Evolutionary conservation across 2,113 vertebrate species (phyloP).

Genomic region (Bos indicus): DNA sequence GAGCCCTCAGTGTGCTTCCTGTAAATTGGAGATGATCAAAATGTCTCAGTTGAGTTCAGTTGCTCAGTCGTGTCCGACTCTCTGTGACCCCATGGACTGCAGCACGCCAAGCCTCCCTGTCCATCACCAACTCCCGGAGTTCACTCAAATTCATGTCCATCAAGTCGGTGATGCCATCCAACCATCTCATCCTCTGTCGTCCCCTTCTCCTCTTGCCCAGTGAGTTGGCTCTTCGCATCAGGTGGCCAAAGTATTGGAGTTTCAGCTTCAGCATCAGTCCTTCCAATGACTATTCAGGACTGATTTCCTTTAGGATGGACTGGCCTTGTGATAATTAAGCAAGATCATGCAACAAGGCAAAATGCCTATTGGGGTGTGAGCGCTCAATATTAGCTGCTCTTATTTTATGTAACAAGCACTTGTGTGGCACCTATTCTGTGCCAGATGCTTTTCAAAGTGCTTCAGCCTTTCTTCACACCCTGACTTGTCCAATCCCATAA

Average conservation of each 20-base stretch:
- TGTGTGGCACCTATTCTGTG: neutral
- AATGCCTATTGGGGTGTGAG: too few species aligned
- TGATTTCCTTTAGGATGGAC: neutral
- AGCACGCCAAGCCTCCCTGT: too few species aligned
- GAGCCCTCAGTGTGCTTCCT: neutral
- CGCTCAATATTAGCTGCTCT: fast-evolving
- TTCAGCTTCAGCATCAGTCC: neutral
- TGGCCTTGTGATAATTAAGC: neutral
- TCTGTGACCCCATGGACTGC: too few species aligned
- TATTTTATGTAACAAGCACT: neutral
- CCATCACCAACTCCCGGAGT: neutral
- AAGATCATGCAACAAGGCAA: neutral
- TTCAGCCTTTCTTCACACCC: neutral
- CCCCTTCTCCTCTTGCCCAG: neutral
- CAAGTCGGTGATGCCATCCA: neutral
- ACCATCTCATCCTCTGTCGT: neutral
- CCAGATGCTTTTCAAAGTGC: neutral
- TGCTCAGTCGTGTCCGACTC: too few species aligned
- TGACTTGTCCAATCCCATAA: neutral
- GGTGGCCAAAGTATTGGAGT: neutral
- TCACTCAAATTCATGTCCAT: neutral
- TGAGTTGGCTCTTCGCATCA: neutral
- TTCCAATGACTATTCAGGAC: neutral
- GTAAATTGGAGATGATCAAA: neutral
- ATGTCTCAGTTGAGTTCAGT: neutral